A percentile compares a stretch with the other conserved stretches of the same genome.
phyloP scores from a whole-genome alignment of 2,888 invertebrate genomes.

The Sinhomidia bicolor region DNA sequence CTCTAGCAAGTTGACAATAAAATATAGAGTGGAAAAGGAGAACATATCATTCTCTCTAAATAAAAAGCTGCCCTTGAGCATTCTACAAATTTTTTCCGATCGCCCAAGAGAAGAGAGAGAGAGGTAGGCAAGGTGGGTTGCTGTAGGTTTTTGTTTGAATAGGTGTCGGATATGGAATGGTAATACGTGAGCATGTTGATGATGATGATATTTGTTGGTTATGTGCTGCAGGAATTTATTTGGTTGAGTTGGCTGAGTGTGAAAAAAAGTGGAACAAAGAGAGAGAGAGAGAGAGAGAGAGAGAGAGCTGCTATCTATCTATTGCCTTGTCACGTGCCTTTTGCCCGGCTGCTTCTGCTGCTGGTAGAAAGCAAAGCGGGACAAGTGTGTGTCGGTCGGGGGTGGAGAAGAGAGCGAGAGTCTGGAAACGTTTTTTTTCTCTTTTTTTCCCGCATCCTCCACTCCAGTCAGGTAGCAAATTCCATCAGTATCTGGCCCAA shows the following conservation, averaged over 20 bases:
- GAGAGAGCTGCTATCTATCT: too few species aligned
- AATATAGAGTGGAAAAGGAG: constrained; percentile 47
- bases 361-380: constrained; percentile 39
- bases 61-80: constrained; percentile 70
- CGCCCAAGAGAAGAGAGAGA: not conserved
- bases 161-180: not conserved
- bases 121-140: not conserved
- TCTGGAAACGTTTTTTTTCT: constrained; percentile 59
- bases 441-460: constrained; percentile 29
- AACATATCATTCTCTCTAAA: constrained; percentile 48
- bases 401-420: too few species aligned
- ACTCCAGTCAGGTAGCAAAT: constrained; percentile 72
- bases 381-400: constrained; percentile 55
- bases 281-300: too few species aligned
- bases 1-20: constrained; percentile 57
- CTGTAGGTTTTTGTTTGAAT: constrained; percentile 23
- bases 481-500: constrained; percentile 56
- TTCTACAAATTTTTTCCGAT: constrained; percentile 47
- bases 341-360: constrained; percentile 49
- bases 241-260: not conserved
- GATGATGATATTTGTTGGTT: too few species aligned
- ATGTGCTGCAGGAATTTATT: constrained; percentile 57
- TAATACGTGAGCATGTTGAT: not conserved
- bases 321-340: constrained; percentile 58
- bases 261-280: constrained; percentile 63